These are phyloP conservation scores for Steinernema hermaphroditum DNA, from an alignment of 2,888 invertebrate genomes.

Conservation along the genomic window DNA sequence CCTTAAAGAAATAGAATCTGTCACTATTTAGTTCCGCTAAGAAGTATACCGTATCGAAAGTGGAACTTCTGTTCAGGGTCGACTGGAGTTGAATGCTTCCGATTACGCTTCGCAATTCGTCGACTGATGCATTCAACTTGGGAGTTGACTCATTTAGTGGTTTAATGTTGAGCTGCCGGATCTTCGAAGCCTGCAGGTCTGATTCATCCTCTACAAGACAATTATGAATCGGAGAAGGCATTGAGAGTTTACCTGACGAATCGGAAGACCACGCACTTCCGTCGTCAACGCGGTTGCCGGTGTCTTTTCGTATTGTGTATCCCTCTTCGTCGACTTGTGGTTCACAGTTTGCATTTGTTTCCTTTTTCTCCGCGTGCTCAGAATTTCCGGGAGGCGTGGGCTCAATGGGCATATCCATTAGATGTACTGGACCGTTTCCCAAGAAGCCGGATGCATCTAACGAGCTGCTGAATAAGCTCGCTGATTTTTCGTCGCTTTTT, in stretches of 20 bases:
- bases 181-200: slow-evolving; percentile 47
- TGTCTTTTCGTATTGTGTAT: slow-evolving; percentile 42
- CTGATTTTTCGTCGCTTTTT: slow-evolving; percentile 55
- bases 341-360: background rate
- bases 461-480: slow-evolving; percentile 25
- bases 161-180: slow-evolving; percentile 45
- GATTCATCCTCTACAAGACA: slow-evolving; percentile 39
- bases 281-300: slow-evolving; percentile 3
- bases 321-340: slow-evolving; percentile 52
- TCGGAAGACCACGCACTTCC: slow-evolving; percentile 29
- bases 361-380: background rate
- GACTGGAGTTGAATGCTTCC: slow-evolving; percentile 49
- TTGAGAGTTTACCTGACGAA: slow-evolving; percentile 35
- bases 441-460: slow-evolving; percentile 26
- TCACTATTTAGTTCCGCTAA: background rate
- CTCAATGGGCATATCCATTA: slow-evolving; percentile 19
- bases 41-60: slow-evolving; percentile 54
- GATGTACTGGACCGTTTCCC: slow-evolving; percentile 2
- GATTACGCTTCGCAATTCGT: slow-evolving; percentile 61
- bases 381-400: background rate
- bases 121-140: slow-evolving; percentile 51
- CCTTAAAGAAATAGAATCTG: slow-evolving; percentile 42
- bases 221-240: no score
- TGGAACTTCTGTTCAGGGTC: slow-evolving; percentile 54
- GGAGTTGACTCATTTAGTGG: slow-evolving; percentile 40